Evolutionary conservation across 2,797 vertebrate genomes (phyloP).

Genomic region (Florisuga fusca): DNA sequence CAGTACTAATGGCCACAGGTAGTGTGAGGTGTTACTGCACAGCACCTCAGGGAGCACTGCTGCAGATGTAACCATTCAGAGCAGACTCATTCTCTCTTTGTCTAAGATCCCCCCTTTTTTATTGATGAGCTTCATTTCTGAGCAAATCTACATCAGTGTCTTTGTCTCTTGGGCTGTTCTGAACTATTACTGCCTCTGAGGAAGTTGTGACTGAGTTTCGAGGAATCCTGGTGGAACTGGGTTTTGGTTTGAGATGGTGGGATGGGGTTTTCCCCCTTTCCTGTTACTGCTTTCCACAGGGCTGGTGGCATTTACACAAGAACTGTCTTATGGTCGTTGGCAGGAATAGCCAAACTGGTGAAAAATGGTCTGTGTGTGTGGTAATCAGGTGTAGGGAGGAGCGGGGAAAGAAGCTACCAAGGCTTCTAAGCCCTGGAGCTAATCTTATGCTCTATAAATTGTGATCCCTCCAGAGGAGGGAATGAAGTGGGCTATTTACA

Average conservation of each 20-base stretch:
- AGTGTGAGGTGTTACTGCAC: background rate
- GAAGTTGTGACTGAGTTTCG: background rate
- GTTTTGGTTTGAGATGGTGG: background rate
- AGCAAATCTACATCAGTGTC: background rate
- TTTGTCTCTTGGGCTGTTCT: background rate
- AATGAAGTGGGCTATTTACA: background rate
- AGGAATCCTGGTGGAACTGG: background rate
- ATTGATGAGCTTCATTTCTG: background rate
- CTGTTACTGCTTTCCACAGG: background rate
- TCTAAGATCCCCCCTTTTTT: background rate
- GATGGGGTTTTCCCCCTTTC: background rate
- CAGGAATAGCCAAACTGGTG: background rate
- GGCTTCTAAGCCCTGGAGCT: background rate
- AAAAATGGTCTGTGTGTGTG: background rate
- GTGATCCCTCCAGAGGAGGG: background rate
- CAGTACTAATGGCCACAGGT: accelerated
- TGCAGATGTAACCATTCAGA: background rate
- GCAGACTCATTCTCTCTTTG: background rate
- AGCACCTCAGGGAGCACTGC: background rate
- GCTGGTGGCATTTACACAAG: background rate
- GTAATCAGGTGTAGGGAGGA: background rate
- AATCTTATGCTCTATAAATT: accelerated
- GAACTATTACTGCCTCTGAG: background rate
- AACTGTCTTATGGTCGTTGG: background rate
- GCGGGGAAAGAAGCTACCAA: background rate